These are phyloP conservation scores for Rhogogaster chlorosoma DNA, from an alignment of 2,888 invertebrate genomes.

Conservation along the genomic window DNA sequence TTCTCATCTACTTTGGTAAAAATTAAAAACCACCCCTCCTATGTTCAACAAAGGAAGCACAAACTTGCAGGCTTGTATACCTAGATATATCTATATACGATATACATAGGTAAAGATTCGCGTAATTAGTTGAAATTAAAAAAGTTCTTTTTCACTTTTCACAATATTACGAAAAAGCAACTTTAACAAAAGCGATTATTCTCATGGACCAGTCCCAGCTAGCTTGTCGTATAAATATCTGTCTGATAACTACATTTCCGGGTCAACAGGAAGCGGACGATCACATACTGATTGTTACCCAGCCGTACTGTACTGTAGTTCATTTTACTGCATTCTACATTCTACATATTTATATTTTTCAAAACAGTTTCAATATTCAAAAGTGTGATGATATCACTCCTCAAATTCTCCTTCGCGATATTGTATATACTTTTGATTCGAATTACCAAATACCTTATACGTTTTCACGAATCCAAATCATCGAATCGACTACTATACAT, in stretches of 20 bases:
- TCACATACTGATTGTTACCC: constrained; percentile 21
- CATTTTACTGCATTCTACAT: background rate
- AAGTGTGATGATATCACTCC: background rate
- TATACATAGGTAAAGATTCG: background rate
- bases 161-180: background rate
- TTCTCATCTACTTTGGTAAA: constrained; percentile 33
- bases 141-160: constrained; percentile 1
- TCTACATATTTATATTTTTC: background rate
- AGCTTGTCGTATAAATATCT: background rate
- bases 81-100: background rate
- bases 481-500: background rate
- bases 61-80: background rate
- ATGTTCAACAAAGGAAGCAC: background rate
- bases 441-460: background rate
- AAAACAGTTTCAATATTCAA: background rate
- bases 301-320: background rate
- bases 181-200: background rate
- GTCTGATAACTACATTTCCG: constrained; percentile 15
- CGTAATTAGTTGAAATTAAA: constrained; percentile 31
- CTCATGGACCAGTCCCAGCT: background rate
- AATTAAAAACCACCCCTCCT: constrained; percentile 21
- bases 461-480: background rate
- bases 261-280: constrained; percentile 32
- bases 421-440: background rate
- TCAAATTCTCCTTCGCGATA: background rate